A percentile compares a stretch with the other conserved stretches of the same genome.
These are phyloP conservation scores for Chloebia gouldiae DNA, from an alignment of 2,113 vertebrate species.

Conservation along the genomic window DNA sequence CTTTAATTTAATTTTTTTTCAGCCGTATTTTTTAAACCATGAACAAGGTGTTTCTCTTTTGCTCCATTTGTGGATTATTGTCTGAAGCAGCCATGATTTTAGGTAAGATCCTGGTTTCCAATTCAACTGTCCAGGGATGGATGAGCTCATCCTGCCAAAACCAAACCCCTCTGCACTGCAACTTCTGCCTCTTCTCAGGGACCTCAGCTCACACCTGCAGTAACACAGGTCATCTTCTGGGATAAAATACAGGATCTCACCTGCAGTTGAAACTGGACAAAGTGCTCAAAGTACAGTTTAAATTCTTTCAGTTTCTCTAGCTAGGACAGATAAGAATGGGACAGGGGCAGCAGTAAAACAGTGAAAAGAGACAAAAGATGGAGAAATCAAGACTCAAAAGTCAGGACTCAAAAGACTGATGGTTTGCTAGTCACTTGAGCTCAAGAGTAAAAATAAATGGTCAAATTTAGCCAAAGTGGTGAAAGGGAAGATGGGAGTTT, in stretches of 20 bases:
- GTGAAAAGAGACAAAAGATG: neutral
- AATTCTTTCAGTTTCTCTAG: neutral
- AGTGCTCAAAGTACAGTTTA: neutral
- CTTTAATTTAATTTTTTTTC: neutral
- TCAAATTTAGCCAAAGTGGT: neutral
- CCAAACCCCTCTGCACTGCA: neutral
- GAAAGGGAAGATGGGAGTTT: neutral
- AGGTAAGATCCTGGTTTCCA: neutral
- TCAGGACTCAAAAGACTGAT: neutral
- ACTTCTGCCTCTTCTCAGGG: neutral
- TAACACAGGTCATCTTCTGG: neutral
- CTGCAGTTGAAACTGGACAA: neutral
- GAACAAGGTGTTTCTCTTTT: neutral
- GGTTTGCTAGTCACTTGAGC: neutral
- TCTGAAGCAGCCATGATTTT: neutral
- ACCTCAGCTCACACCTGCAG: neutral
- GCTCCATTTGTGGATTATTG: neutral
- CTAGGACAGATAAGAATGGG: neutral
- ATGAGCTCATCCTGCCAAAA: neutral
- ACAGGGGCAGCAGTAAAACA: neutral
- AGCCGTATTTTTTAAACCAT: neutral
- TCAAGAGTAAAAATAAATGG: neutral
- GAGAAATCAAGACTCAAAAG: neutral
- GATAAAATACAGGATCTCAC: neutral
- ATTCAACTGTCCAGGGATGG: neutral